Conservation (phyloP, 30 jellyfish, hydroid and myxozoan genomes). For the Aurelia aurita region DNA sequence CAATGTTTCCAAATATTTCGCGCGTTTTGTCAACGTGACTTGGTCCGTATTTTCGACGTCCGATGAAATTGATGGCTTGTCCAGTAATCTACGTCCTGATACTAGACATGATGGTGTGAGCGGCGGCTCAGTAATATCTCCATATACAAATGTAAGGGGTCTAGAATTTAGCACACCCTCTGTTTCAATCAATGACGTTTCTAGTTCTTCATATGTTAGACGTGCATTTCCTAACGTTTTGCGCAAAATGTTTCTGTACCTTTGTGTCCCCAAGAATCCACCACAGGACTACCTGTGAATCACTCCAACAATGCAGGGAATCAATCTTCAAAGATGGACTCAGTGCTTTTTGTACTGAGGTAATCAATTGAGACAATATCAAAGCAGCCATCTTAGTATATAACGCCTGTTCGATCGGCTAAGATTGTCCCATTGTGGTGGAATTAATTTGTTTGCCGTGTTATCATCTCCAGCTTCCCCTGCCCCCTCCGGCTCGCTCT, state of each 20-base stretch:
- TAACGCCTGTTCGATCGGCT: too few relatives aligned
- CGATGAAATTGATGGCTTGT: background rate
- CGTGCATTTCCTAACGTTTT: conserved; percentile 34
- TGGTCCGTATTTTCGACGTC: background rate
- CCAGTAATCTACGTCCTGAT: conserved; percentile 3
- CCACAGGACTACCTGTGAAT: too few relatives aligned
- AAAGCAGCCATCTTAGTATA: too few relatives aligned
- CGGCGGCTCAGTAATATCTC: conserved; percentile 28
- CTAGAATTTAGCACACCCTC: conserved; percentile 36
- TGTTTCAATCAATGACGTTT: background rate
- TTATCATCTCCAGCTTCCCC: too few relatives aligned
- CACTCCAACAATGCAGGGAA: too few relatives aligned
- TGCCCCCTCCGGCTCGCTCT: too few relatives aligned
- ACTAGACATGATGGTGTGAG: conserved; percentile 59
- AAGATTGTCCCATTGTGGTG: too few relatives aligned
- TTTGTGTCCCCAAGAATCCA: too few relatives aligned
- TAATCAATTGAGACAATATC: too few relatives aligned
- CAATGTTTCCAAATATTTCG: conserved; percentile 8
- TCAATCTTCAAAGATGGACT: too few relatives aligned
- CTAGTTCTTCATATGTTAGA: conserved; percentile 1
- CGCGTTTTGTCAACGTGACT: background rate
- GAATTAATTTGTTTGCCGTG: too few relatives aligned
- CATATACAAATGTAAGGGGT: conserved; percentile 35
- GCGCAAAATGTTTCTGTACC: background rate
- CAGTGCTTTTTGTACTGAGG: too few relatives aligned